Base-by-base conservation (phyloP, 2,888 invertebrate genomes). In the Bombylius major region DNA sequence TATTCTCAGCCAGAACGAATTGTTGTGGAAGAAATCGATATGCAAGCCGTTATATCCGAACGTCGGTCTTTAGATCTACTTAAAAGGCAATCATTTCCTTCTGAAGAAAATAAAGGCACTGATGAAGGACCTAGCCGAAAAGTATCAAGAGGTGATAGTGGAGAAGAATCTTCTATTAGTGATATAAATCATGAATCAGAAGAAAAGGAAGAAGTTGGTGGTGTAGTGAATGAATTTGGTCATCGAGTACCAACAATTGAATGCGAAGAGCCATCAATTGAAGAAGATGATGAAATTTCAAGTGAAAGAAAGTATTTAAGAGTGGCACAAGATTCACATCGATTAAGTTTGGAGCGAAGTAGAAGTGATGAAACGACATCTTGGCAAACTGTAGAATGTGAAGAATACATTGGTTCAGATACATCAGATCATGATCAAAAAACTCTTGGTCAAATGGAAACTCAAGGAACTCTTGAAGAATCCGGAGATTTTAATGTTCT, bases 321-420 rank as follows among this genome's bases (percentile, higher is more conserved):
- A 5, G 67, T 68, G 1, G 65, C 67, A 9, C 63, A 68, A 12
- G 70, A 71, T 58, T 62, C 65, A 1, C 70, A 70, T 60, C 68
- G 71, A 3, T 64, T 73, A 4, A 74, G 72, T 52, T 63, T 72
- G 52, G 74, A 74, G 60, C 77, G 82, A 5, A 82, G 81, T 58
- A 76, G 76, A 63, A 84, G 84, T 62, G 84, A 84, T 67, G 84
- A 85, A 65, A 83, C 84, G 1, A 80, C 79, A 3, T 84, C 84
- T 3, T 84, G 82, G 80, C 76, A 82, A 62, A 82, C 84, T 1
- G 79, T 81, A 4, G 84, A 84, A 63, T 81, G 81, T 66, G 84
- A 84, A 60, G 84, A 84, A 65, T 79, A 77, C 62, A 79, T 81
- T n/a, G 81, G 79, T 14, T 79, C 81, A 4, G 83, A 82, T 62